These are phyloP conservation scores for Drosophila monieri DNA, from an alignment of 2,888 invertebrate species.

Conservation along the genomic window DNA sequence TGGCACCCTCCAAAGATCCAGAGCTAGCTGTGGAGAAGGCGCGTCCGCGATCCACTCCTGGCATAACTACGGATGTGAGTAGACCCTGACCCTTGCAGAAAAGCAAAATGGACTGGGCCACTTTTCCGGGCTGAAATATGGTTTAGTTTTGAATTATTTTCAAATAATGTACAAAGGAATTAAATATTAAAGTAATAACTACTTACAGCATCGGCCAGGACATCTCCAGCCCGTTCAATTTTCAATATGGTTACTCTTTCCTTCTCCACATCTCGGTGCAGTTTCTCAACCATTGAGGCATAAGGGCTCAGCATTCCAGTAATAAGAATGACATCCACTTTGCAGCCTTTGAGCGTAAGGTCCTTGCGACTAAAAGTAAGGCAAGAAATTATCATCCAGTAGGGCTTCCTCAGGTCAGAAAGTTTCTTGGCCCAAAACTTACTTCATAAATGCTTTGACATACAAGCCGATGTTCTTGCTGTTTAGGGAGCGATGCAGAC, in stretches of 20 bases:
- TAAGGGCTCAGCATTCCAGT: constrained; percentile 92
- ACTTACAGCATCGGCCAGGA: constrained; percentile 92
- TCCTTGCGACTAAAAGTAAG: constrained; percentile 87
- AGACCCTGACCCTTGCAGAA: constrained; percentile 95
- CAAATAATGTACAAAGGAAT: too few relatives aligned
- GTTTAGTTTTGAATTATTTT: background rate
- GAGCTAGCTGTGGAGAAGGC: constrained; percentile 86
- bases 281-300: constrained; percentile 91
- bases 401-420: background rate
- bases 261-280: constrained; percentile 91
- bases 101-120: constrained; percentile 92
- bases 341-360: constrained; percentile 88
- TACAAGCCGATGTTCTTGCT: constrained; percentile 92
- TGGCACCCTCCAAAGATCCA: constrained; percentile 84
- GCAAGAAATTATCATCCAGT: background rate
- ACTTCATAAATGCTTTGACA: constrained; percentile 93
- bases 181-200: background rate
- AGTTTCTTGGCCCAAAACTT: constrained; percentile 80
- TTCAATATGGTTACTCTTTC: constrained; percentile 93
- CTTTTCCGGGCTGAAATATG: constrained; percentile 90
- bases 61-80: constrained; percentile 92
- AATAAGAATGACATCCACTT: constrained; percentile 91
- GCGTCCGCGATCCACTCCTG: constrained; percentile 90
- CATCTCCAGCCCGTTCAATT: constrained; percentile 94
- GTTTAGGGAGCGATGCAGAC: constrained; percentile 90